Evolutionary conservation across 2,113 vertebrate genomes (phyloP).

Genomic region (Stigmatopora nigra): DNA sequence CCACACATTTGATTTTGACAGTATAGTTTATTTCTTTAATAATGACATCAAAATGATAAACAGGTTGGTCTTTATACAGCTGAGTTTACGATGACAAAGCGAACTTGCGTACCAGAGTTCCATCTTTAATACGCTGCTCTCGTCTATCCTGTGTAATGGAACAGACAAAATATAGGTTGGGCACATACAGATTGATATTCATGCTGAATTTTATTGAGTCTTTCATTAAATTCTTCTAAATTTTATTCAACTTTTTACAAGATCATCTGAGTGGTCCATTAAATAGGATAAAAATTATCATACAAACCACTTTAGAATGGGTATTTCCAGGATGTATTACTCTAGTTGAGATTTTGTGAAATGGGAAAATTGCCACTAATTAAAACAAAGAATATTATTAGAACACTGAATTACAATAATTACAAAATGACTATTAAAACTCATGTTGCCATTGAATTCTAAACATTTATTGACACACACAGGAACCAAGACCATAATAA

Average conservation of each 20-base stretch:
- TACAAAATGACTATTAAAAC: not conserved
- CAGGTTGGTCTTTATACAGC: constrained; percentile 24
- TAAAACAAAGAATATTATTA: too few species aligned
- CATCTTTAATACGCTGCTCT: constrained; percentile 74
- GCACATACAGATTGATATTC: not conserved
- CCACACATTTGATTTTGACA: constrained; percentile 24
- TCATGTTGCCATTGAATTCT: not conserved
- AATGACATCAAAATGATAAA: constrained; percentile 45
- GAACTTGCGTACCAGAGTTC: constrained; percentile 65
- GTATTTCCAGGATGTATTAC: too few species aligned
- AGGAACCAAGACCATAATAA: not conserved
- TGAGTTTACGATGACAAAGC: constrained; percentile 65
- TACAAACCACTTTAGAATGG: too few species aligned
- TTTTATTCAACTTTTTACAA: too few species aligned
- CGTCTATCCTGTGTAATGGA: constrained; percentile 67
- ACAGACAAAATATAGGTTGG: constrained; percentile 25
- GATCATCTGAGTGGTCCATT: too few species aligned
- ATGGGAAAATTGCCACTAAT: too few species aligned
- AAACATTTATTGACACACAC: not conserved
- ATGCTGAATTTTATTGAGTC: not conserved
- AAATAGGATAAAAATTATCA: too few species aligned
- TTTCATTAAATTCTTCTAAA: not conserved
- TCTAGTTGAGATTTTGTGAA: too few species aligned
- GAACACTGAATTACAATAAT: too few species aligned
- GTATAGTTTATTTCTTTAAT: constrained; percentile 58